Evolutionary conservation across 2,113 vertebrate genomes (phyloP).

Genomic region (Larimichthys polyactis): DNA sequence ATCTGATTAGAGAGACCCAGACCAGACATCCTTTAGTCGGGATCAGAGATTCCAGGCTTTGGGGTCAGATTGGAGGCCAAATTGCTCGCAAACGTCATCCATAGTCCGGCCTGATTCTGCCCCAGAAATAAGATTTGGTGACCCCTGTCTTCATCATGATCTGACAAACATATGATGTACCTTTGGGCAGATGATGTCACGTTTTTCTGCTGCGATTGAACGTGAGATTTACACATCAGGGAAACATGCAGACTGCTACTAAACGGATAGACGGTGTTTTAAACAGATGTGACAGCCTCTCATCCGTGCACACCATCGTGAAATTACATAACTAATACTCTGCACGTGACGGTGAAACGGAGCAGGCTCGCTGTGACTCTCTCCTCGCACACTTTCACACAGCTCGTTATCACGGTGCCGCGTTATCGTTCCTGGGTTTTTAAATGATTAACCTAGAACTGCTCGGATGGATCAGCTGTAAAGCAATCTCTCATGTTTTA

Average conservation of each 20-base stretch:
- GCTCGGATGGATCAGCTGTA: background rate
- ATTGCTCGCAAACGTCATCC: background rate
- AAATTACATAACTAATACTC: constrained; percentile 60
- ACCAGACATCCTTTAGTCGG: constrained; percentile 51
- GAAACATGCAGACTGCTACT: background rate
- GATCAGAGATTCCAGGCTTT: constrained; percentile 60
- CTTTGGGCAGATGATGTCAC: constrained; percentile 53
- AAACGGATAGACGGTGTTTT: too few relatives aligned
- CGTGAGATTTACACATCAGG: constrained; percentile 7
- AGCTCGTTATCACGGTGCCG: constrained; percentile 44
- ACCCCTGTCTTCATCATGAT: constrained; percentile 28
- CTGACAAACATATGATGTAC: constrained; percentile 17
- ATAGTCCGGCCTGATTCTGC: background rate
- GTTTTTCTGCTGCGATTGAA: background rate
- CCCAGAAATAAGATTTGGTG: constrained; percentile 41
- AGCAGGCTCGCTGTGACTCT: constrained; percentile 1
- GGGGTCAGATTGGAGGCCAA: constrained; percentile 23
- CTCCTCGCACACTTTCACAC: constrained; percentile 32
- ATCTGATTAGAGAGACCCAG: constrained; percentile 71
- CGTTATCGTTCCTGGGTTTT: constrained; percentile 24
- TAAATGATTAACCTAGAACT: background rate
- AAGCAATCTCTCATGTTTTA: background rate
- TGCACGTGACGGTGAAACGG: constrained; percentile 42
- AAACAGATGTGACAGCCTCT: background rate
- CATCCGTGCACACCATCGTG: background rate